A percentile compares a stretch with the other conserved stretches of the same genome.
Conservation (phyloP, 2,888 invertebrate species). For the Hoplodrina ambigua region DNA sequence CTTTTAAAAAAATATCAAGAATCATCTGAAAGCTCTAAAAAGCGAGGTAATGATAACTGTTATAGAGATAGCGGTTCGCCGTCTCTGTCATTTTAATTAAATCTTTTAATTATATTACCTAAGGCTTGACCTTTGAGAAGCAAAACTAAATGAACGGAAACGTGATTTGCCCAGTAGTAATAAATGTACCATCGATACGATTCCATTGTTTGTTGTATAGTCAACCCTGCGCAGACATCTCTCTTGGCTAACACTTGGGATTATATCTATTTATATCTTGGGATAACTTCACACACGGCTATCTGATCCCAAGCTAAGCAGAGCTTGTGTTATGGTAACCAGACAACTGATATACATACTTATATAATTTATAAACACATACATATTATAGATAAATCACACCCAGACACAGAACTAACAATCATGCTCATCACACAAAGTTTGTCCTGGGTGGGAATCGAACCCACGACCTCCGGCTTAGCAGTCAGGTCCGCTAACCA, state of each 20-base stretch:
- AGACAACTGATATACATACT: no score
- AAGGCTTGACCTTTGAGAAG: constrained; percentile 6
- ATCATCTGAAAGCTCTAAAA: constrained; percentile 32
- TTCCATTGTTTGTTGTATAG: constrained; percentile 20
- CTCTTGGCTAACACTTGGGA: constrained; percentile 58
- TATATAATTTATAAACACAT: no score
- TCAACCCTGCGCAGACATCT: constrained; percentile 52
- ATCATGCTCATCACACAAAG: no score
- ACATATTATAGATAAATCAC: no score
- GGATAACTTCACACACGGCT: no score
- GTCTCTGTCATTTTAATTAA: constrained; percentile 45
- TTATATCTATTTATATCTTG: no score
- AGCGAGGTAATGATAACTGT: constrained; percentile 38
- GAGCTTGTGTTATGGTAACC: no score
- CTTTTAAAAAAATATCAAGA: constrained; percentile 37
- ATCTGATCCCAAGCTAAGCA: no score
- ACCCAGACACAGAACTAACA: no score
- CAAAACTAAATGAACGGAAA: constrained; percentile 32
- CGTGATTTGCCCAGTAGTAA: constrained; percentile 8
- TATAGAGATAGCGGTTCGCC: constrained; percentile 34
- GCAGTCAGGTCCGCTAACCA: no score
- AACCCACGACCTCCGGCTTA: no score
- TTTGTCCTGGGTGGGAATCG: no score
- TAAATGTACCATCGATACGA: constrained; percentile 22
- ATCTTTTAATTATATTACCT: constrained; percentile 37